These are phyloP conservation scores for Lepidurus apus DNA, from an alignment of 1,140 invertebrate species.

Conservation along the genomic window DNA sequence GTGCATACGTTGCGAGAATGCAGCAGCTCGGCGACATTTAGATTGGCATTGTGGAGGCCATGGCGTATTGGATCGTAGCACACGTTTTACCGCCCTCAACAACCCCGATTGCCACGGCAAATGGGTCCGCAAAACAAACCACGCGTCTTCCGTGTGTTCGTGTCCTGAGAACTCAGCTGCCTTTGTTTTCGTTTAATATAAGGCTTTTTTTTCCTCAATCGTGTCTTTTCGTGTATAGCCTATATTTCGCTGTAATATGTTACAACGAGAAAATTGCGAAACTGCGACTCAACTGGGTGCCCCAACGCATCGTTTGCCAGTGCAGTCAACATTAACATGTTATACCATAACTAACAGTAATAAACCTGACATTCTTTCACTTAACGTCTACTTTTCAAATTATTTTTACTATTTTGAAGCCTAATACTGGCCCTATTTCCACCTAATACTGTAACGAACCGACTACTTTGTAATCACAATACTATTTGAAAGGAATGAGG, in stretches of 20 bases:
- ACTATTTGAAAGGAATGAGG: not conserved
- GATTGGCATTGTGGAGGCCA: slow-evolving; percentile 74
- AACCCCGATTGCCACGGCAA: slow-evolving; percentile 74
- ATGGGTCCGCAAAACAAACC: slow-evolving; percentile 54
- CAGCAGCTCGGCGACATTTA: slow-evolving; percentile 61
- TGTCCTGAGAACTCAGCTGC: not conserved
- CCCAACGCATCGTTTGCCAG: not conserved
- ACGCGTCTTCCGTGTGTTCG: slow-evolving; percentile 28
- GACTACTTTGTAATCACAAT: not conserved
- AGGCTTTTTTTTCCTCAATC: not conserved
- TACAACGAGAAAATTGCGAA: not conserved
- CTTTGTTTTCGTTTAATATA: slow-evolving; percentile 4
- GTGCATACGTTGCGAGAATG: slow-evolving; percentile 66
- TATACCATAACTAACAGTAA: not conserved
- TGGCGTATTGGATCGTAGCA: slow-evolving; percentile 61
- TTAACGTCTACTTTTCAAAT: not conserved
- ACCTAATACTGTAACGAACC: not conserved
- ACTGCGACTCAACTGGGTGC: not conserved
- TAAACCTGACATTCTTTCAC: not conserved
- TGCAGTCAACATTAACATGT: slow-evolving; percentile 1
- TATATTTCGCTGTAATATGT: slow-evolving; percentile 8
- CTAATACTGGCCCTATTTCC: not conserved
- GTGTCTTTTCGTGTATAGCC: slow-evolving; percentile 6
- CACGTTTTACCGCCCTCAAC: slow-evolving; percentile 68
- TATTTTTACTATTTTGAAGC: not conserved